phyloP scores from a whole-genome alignment of 2,888 invertebrate genomes.

The Kuschelorhynchus macadamiae region DNA sequence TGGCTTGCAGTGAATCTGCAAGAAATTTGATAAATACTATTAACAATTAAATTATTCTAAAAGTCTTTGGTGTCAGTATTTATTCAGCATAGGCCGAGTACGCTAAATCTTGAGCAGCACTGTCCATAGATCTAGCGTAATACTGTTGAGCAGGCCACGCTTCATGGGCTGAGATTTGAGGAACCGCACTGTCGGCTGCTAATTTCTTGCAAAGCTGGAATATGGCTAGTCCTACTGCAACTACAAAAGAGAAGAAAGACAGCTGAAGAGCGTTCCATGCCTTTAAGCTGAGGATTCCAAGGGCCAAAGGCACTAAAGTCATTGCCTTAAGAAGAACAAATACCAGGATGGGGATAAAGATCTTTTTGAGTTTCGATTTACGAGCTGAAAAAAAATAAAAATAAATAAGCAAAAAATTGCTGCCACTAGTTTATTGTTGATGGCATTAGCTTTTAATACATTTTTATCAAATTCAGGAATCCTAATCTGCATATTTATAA shows the following conservation, averaged over 20 bases:
- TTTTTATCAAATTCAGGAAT: too few relatives aligned
- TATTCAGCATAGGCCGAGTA: slow-evolving; percentile 38
- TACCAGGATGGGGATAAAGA: slow-evolving; percentile 86
- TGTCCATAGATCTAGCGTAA: slow-evolving; percentile 43
- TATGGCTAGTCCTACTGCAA: slow-evolving; percentile 86
- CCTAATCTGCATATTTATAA: too few relatives aligned
- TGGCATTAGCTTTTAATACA: too few relatives aligned
- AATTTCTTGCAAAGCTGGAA: slow-evolving; percentile 91
- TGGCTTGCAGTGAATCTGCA: slow-evolving; percentile 9
- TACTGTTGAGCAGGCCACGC: slow-evolving; percentile 49
- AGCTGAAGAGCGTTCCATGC: slow-evolving; percentile 90
- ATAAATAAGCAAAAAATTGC: background rate
- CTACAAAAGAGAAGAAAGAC: slow-evolving; percentile 89
- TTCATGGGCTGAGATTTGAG: slow-evolving; percentile 65
- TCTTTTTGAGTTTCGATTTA: slow-evolving; percentile 85
- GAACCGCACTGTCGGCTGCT: slow-evolving; percentile 78
- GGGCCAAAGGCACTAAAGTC: slow-evolving; percentile 86
- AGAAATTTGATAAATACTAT: slow-evolving; percentile 29
- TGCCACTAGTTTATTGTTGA: too few relatives aligned
- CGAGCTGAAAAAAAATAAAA: slow-evolving; percentile 48
- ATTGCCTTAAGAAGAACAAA: slow-evolving; percentile 88
- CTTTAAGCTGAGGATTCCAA: slow-evolving; percentile 87
- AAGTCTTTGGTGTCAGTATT: background rate
- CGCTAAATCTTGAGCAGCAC: slow-evolving; percentile 39
- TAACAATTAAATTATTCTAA: slow-evolving; percentile 25